A percentile compares a stretch with the other conserved stretches of the same genome.
Evolutionary conservation across 1,140 invertebrate genomes (phyloP).

Genomic region (Meloidogyne chitwoodi): DNA sequence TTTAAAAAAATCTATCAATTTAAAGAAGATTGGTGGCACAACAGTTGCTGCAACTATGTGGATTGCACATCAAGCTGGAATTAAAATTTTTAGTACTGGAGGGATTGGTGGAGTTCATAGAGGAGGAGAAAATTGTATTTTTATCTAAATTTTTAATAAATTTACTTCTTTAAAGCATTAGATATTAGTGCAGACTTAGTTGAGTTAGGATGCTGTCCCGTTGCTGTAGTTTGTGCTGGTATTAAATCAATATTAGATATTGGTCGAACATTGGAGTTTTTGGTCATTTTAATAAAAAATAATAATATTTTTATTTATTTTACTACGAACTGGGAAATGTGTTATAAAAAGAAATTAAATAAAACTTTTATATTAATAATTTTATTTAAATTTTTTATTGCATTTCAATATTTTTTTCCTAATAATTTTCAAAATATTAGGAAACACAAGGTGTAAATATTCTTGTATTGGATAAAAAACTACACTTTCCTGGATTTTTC

Average conservation of each 20-base stretch:
- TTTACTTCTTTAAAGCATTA: slow-evolving; percentile 63
- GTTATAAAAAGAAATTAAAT: too few species aligned
- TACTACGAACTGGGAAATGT: too few species aligned
- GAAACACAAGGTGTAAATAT: slow-evolving; percentile 92
- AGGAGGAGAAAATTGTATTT: slow-evolving; percentile 70
- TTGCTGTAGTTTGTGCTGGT: slow-evolving; percentile 87
- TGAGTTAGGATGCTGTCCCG: slow-evolving; percentile 78
- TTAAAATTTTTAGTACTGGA: slow-evolving; percentile 88
- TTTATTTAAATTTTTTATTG: too few species aligned
- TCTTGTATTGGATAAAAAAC: slow-evolving; percentile 69
- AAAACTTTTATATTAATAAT: too few species aligned
- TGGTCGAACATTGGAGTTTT: slow-evolving; percentile 82
- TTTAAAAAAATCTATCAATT: slow-evolving; percentile 57
- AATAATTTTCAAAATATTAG: slow-evolving; percentile 61
- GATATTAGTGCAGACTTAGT: slow-evolving; percentile 91
- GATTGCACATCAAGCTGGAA: slow-evolving; percentile 73
- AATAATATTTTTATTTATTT: too few species aligned
- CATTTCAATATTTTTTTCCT: too few species aligned
- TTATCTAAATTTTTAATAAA: neutral
- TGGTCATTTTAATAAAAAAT: slow-evolving; percentile 67
- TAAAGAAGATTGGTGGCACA: slow-evolving; percentile 78
- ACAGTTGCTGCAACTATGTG: slow-evolving; percentile 91
- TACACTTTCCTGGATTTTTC: slow-evolving; percentile 81
- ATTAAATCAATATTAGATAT: slow-evolving; percentile 97
- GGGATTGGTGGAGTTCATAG: slow-evolving; percentile 90